Evolutionary conservation across 1,140 invertebrate genomes (phyloP), one percentile per base, ranked within the genome.

Genomic region (Hylaeus volcanicus): DNA sequence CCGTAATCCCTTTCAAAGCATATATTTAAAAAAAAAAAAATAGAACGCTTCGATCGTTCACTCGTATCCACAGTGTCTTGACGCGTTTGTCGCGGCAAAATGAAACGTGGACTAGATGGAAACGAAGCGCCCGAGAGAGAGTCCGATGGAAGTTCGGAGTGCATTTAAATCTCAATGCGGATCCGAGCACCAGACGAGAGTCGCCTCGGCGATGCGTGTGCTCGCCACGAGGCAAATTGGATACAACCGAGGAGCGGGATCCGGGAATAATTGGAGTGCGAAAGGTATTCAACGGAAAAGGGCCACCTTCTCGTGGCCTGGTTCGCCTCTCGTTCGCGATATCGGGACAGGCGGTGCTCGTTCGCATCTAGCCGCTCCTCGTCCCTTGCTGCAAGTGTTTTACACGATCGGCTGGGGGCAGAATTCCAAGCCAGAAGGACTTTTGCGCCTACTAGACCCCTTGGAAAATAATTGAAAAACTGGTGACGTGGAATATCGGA

Each of bases 261-360:
- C 11, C 51, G 5, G 14, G 37, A 55, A 70, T 70, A 70, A 70
- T 70, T 70, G 39, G 39, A 41, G 53, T n/a, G 39, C 53, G 15
- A 70, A 70, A 70, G 53, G 39, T 15, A 51, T n/a, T 15, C 63
- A 15, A 70, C 53, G 14, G 39, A 51, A 15, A n/a, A 41, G 68
- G 37, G 8, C 68, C 68, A 70, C 37, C 68, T 69, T 55, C 48
- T 61, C 43, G 55, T 60, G 9, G n/a, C 45, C n/a, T 11, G 43
- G 2, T 51, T 70, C 37, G 45, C 9, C n/a, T 4, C 1, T 9
- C 8, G n/a, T 48, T 66, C n/a, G 58, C 58, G 58, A 41, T 37
- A 6, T 8, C 5, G n/a, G 6, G n/a, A 51, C n/a, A 66, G 45
- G 11, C 45, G 45, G 45, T 37, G 65, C 26, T 51, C 61, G 37